Evolutionary conservation across 2,113 vertebrate species (phyloP).

Genomic region (Petromus typicus): DNA sequence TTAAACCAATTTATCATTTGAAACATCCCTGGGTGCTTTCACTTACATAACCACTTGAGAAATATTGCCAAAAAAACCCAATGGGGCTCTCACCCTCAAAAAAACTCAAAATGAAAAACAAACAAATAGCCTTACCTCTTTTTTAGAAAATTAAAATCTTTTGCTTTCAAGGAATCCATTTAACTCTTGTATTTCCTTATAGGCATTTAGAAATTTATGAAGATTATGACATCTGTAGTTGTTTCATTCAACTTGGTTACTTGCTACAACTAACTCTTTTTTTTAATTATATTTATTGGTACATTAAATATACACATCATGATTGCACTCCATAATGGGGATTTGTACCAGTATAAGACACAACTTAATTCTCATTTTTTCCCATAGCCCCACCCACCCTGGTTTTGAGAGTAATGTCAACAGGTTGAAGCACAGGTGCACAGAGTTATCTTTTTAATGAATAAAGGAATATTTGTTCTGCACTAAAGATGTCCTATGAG

Average conservation of each 20-base stretch:
- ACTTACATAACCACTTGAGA: conserved; percentile 75
- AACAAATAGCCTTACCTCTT: conserved; percentile 10
- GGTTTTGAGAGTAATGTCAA: neutral
- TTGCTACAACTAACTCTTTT: neutral
- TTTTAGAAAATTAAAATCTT: conserved; percentile 64
- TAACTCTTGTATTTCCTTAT: neutral
- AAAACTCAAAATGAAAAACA: neutral
- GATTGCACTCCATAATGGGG: no score
- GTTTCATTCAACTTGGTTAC: neutral
- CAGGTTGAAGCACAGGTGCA: neutral
- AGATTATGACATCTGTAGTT: neutral
- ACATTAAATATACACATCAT: no score
- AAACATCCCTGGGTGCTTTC: conserved; percentile 77
- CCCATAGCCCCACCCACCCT: no score
- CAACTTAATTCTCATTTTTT: no score
- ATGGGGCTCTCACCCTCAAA: neutral
- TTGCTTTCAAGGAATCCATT: neutral
- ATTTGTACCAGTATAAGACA: no score
- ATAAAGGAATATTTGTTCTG: neutral
- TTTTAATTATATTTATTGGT: no score
- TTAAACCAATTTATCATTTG: conserved; percentile 80
- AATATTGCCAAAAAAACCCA: conserved; percentile 20
- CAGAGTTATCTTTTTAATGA: no score
- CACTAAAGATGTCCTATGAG: neutral
- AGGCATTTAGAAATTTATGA: conserved; percentile 58